Evolutionary conservation across 2,888 invertebrate genomes (phyloP), one percentile per base, ranked within the genome.

Genomic region (Prosapia bicincta): DNA sequence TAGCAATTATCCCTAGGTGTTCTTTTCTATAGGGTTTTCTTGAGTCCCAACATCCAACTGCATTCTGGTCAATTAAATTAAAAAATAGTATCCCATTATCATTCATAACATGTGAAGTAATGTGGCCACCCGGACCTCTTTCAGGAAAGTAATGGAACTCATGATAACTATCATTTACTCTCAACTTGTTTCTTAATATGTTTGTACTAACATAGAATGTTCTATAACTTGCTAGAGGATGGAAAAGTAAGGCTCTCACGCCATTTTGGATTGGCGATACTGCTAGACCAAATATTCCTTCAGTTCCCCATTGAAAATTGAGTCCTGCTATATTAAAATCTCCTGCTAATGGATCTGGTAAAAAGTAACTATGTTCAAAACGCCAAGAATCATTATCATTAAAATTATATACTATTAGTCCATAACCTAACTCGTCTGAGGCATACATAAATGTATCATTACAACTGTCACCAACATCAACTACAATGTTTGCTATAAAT

Each of bases 271-370:
- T 83, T 0, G 93, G 91, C 0, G 93, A 90, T 0, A 94, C 83
- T 0, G 92, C 89, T 84, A 94, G 90, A 0, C 94, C 94, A 80
- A 94, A 94, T 77, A 94, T 91, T 15, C 93, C 93, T 85, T 94
- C 95, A 79, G 90, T 90, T 26, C 90, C 90, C 95, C 95, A 95
- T 84, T 94, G 94, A 88, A 94, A 94, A 83, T 94, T 94, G 13
- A 94, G 85, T 0, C 94, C 82, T 25, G 78, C 80, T 5, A 82
- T 78, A 66, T 78, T 80, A 77, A 80, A 82, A 43, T 80, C 80
- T 25, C 81, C 81, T 32, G 77, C 76, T 10, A 94, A 85, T 0
- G 95, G 95, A 83, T 95, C 94, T 0, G 94, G 94, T 86, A 91
- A 89, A 85, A 95, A 94, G 84, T 88, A 95, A 79, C 92, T 90